phyloP scores from a whole-genome alignment of 2,888 invertebrate genomes.

The Protophormia terraenovae region DNA sequence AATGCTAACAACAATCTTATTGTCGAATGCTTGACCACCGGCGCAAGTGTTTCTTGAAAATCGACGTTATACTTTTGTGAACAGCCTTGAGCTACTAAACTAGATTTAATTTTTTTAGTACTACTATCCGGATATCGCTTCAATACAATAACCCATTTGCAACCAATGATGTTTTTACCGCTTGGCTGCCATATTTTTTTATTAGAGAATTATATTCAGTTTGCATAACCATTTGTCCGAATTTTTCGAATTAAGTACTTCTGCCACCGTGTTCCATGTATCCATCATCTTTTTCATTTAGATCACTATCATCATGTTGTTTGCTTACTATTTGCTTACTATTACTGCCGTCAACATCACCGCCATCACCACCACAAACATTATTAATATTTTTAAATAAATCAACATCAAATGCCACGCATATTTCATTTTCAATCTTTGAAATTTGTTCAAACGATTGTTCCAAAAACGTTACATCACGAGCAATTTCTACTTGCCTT shows the following conservation, averaged over 20 bases:
- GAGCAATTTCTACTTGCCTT: conserved; percentile 52
- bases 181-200: conserved; percentile 54
- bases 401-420: not conserved
- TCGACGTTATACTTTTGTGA: conserved; percentile 39
- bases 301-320: too few relatives aligned
- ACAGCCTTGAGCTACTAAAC: conserved; percentile 41
- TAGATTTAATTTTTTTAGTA: conserved; percentile 45
- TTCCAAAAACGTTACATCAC: conserved; percentile 69
- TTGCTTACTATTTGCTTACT: too few relatives aligned
- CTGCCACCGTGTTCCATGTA: conserved; percentile 36
- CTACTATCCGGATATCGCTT: conserved; percentile 53
- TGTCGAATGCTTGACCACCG: conserved; percentile 19
- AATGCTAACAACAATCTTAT: conserved; percentile 30
- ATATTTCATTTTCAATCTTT: not conserved
- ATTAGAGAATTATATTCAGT: not conserved
- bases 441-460: conserved; percentile 46
- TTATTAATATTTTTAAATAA: not conserved
- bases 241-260: conserved; percentile 48
- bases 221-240: conserved; percentile 44
- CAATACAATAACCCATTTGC: conserved; percentile 58
- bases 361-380: not conserved
- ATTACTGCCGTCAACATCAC: too few relatives aligned
- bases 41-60: conserved; percentile 30
- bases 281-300: conserved; percentile 56
- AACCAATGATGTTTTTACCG: conserved; percentile 51